These are phyloP conservation scores for Phoebastria nigripes DNA, from an alignment of 2,797 vertebrate species.

Conservation along the genomic window DNA sequence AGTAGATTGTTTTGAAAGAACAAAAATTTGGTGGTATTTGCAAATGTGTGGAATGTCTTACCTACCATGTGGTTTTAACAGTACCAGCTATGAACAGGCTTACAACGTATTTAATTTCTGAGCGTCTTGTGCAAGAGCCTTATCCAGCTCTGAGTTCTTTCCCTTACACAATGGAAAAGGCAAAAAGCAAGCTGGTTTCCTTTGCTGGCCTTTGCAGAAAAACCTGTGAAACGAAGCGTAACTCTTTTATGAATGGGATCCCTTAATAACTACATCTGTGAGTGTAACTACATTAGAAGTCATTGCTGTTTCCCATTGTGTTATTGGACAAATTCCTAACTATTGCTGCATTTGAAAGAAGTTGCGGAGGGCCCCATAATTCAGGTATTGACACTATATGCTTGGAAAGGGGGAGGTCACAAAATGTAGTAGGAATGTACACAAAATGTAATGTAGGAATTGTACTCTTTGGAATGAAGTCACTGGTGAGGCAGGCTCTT, in stretches of 20 bases:
- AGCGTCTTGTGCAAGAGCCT: neutral
- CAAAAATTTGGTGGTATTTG: neutral
- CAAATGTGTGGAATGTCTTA: neutral
- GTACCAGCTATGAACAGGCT: neutral
- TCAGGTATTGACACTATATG: neutral
- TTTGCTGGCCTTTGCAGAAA: neutral
- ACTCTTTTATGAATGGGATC: neutral
- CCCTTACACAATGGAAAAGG: neutral
- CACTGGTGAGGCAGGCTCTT: neutral
- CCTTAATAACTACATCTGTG: neutral
- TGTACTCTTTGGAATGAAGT: neutral
- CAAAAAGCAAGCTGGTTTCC: neutral
- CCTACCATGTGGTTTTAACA: neutral
- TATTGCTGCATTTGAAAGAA: neutral
- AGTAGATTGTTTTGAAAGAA: neutral
- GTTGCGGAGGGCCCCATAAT: neutral
- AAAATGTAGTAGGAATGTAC: neutral
- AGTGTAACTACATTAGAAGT: neutral
- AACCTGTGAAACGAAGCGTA: neutral
- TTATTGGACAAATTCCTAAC: neutral
- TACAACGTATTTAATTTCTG: neutral
- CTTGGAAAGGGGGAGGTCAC: neutral
- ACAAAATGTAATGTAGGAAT: neutral
- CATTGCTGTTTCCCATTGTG: neutral
- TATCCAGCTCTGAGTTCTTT: neutral